A percentile compares a stretch with the other conserved stretches of the same genome.
These are phyloP conservation scores for Symphodus melops DNA, from an alignment of 2,113 vertebrate genomes.

Conservation along the genomic window DNA sequence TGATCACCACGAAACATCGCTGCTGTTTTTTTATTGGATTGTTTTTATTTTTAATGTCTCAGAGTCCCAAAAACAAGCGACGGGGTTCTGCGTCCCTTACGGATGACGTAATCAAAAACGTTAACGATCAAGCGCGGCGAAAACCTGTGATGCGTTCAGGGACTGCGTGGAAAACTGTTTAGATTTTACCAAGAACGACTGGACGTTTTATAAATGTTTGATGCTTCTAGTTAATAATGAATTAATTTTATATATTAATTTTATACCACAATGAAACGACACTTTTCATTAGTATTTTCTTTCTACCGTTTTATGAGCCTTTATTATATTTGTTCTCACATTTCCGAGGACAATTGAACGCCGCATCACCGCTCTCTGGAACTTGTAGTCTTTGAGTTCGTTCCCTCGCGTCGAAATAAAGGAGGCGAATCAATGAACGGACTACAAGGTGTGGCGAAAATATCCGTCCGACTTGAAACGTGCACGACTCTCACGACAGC, in stretches of 20 bases:
- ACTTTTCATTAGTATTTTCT: no score
- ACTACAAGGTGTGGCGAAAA: conserved; percentile 57
- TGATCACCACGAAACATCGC: neutral
- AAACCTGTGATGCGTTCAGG: conserved; percentile 11
- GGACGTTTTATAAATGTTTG: no score
- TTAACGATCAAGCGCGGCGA: neutral
- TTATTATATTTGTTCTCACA: fast-evolving
- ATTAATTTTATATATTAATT: no score
- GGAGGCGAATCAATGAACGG: neutral
- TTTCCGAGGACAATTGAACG: neutral
- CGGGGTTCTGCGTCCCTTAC: neutral
- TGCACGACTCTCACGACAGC: neutral
- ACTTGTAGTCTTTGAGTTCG: conserved; percentile 52
- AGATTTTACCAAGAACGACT: no score
- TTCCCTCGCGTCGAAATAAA: fast-evolving
- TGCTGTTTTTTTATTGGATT: no score
- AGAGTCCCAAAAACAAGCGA: neutral
- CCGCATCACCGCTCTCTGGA: neutral
- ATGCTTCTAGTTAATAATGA: no score
- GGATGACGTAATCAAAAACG: conserved; percentile 6
- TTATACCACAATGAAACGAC: no score
- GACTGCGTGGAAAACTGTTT: fast-evolving
- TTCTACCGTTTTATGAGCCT: fast-evolving
- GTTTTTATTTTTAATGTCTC: neutral
- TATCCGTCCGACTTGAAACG: conserved; percentile 34